phyloP scores from a whole-genome alignment of 2,797 vertebrate genomes.

The Gambelia wislizenii region DNA sequence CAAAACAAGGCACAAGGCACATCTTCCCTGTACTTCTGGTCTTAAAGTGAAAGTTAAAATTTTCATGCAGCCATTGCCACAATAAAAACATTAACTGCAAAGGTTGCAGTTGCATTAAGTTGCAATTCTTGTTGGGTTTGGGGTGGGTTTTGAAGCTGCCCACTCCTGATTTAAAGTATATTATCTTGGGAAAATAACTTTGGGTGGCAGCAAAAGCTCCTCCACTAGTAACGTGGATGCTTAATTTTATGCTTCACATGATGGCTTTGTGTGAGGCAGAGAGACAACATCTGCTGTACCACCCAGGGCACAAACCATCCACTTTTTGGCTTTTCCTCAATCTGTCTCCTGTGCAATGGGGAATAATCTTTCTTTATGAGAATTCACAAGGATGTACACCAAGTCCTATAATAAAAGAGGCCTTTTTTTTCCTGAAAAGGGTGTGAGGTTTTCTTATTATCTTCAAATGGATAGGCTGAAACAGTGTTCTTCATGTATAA shows the following conservation, averaged over 20 bases:
- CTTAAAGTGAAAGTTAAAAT: neutral
- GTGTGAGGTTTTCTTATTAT: neutral
- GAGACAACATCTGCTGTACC: neutral
- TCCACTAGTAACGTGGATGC: neutral
- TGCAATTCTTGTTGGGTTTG: neutral
- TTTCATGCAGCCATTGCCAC: neutral
- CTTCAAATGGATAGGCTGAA: neutral
- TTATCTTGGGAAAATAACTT: neutral
- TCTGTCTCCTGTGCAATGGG: neutral
- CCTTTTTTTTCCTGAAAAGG: neutral
- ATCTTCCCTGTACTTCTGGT: neutral
- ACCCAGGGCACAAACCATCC: neutral
- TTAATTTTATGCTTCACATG: neutral
- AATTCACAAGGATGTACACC: neutral
- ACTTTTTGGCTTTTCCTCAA: neutral
- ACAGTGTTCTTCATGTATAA: neutral
- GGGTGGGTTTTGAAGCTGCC: neutral
- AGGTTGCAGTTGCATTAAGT: too few species aligned
- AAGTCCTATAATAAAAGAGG: neutral
- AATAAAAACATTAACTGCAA: neutral
- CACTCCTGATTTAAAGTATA: neutral
- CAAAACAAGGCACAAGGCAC: neutral
- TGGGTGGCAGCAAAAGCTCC: neutral
- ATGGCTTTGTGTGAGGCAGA: neutral
- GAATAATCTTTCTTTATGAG: neutral